These are phyloP conservation scores for Chrysopilus asiliformis DNA, from an alignment of 2,888 invertebrate species.

Conservation along the genomic window DNA sequence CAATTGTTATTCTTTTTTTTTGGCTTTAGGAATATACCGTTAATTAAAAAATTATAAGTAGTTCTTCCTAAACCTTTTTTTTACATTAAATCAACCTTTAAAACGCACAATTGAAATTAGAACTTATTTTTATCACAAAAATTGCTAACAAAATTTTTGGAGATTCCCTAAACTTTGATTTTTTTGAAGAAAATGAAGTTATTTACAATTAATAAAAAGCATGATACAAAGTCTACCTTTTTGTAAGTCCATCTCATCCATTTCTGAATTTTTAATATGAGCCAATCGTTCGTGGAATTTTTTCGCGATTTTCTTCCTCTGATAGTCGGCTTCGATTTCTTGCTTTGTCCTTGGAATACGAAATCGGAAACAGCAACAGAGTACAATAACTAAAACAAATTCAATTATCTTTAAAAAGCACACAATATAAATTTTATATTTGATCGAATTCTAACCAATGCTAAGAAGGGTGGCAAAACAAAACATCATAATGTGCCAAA, in stretches of 20 bases:
- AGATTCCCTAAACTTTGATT: no score
- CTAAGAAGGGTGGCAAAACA: constrained; percentile 48
- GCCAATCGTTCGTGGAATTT: constrained; percentile 71
- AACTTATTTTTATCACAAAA: no score
- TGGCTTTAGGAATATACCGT: no score
- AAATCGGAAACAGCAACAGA: constrained; percentile 83
- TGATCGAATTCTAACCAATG: constrained; percentile 39
- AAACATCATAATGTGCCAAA: constrained; percentile 72
- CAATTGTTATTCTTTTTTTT: no score
- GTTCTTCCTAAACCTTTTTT: no score
- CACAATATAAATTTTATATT: background rate
- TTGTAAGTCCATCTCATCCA: constrained; percentile 48
- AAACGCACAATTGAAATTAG: no score
- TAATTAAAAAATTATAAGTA: no score
- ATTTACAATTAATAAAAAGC: no score
- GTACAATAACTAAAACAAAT: constrained; percentile 52
- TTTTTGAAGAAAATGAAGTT: no score
- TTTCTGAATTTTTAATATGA: constrained; percentile 70
- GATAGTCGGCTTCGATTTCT: constrained; percentile 88
- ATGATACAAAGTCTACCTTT: no score
- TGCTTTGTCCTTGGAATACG: constrained; percentile 89
- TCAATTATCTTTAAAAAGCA: constrained; percentile 1
- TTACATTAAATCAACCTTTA: no score
- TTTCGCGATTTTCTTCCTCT: constrained; percentile 65
- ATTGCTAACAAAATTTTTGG: no score